Conservation (phyloP, 2,797 vertebrate species). For the Cirrhinus mrigala region DNA sequence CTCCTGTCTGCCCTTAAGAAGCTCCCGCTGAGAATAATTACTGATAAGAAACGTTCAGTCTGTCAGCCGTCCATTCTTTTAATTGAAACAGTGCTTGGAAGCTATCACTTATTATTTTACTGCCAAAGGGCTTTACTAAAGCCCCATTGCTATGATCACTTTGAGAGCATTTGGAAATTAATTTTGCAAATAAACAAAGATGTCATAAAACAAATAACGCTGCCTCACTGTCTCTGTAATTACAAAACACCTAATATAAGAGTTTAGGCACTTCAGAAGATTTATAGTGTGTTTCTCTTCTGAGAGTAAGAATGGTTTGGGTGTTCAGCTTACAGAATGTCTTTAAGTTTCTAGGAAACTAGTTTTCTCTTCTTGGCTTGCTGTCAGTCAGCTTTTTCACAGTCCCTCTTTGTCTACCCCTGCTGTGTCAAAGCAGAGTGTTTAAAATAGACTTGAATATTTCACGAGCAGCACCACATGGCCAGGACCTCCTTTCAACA, state of each 20-base stretch:
- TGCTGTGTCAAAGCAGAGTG: conserved; percentile 58
- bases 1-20: conserved; percentile 5
- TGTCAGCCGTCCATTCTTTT: conserved; percentile 41
- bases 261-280: not conserved
- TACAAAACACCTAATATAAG: not conserved
- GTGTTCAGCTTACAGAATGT: not conserved
- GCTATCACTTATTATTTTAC: conserved; percentile 43
- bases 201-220: conserved; percentile 7
- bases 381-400: conserved; percentile 56
- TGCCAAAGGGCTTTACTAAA: conserved; percentile 31
- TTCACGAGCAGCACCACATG: conserved; percentile 33
- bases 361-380: conserved; percentile 49
- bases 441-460: conserved; percentile 57
- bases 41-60: conserved; percentile 45
- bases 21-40: conserved; percentile 38
- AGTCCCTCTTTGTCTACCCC: conserved; percentile 50
- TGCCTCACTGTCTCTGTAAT: not conserved
- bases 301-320: not conserved
- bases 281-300: not conserved
- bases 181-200: conserved; percentile 31
- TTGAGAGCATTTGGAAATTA: not conserved
- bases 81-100: conserved; percentile 50
- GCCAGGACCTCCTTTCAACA: conserved; percentile 34
- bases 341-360: not conserved
- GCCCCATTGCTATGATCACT: not conserved